These are phyloP conservation scores for Leucophenga montana DNA, from an alignment of 2,888 invertebrate genomes.

Conservation along the genomic window DNA sequence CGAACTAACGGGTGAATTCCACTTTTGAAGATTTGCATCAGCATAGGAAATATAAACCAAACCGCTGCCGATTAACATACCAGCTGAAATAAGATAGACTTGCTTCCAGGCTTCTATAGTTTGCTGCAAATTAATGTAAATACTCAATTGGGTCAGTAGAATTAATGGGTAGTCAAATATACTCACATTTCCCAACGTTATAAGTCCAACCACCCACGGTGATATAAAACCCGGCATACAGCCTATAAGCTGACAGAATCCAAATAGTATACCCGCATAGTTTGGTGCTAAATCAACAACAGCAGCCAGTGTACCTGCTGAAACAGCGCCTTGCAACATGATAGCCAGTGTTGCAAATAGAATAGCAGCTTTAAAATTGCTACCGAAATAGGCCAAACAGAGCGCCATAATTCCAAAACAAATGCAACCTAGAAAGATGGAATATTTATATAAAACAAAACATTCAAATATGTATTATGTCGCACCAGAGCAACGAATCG, in stretches of 20 bases:
- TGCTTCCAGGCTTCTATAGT: constrained; percentile 77
- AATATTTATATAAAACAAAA: no score
- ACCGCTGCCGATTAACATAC: constrained; percentile 75
- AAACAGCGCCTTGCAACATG: constrained; percentile 79
- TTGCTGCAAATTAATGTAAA: constrained; percentile 73
- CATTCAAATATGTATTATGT: no score
- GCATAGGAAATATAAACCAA: constrained; percentile 75
- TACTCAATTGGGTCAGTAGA: background rate
- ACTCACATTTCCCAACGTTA: constrained; percentile 79
- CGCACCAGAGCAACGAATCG: no score
- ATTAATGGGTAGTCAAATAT: no score
- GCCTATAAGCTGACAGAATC: constrained; percentile 77
- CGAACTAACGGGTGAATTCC: constrained; percentile 73
- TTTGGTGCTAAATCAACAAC: constrained; percentile 81
- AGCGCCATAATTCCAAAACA: constrained; percentile 78
- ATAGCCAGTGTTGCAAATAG: constrained; percentile 77
- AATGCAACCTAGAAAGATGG: constrained; percentile 74
- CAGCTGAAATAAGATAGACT: constrained; percentile 76
- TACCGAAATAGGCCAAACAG: constrained; percentile 78
- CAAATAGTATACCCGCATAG: constrained; percentile 76
- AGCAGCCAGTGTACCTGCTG: constrained; percentile 79
- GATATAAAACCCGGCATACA: constrained; percentile 78
- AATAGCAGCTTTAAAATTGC: constrained; percentile 77
- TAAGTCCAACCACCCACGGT: constrained; percentile 77
- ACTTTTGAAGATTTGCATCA: constrained; percentile 76